These are phyloP conservation scores for Exocentrus adspersus DNA, from an alignment of 2,888 invertebrate species.

Conservation along the genomic window DNA sequence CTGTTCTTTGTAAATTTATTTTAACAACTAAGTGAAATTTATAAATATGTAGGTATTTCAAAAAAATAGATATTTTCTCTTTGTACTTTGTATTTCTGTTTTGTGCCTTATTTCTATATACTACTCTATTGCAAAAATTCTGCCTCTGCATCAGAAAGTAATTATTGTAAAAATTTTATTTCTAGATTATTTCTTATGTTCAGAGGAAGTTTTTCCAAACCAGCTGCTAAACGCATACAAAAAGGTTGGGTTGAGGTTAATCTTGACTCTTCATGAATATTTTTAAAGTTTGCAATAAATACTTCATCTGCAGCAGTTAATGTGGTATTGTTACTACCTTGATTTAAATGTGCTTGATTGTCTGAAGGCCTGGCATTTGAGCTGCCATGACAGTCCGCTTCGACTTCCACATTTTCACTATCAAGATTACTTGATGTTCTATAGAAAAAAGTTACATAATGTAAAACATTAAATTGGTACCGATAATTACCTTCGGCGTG, in stretches of 20 bases:
- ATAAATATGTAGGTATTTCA: not conserved
- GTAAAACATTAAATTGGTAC: not conserved
- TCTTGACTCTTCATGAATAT: not conserved
- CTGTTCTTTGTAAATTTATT: too few species aligned
- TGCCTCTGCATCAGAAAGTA: slow-evolving; percentile 23
- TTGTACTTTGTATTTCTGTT: too few species aligned
- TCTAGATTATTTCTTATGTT: slow-evolving; percentile 14
- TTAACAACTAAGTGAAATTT: too few species aligned
- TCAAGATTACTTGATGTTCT: not conserved
- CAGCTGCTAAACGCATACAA: slow-evolving; percentile 20
- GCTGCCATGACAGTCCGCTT: not conserved
- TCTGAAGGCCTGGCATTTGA: not conserved
- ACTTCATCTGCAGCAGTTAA: slow-evolving; percentile 7
- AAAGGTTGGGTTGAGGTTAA: slow-evolving; percentile 12
- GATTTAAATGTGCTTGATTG: not conserved
- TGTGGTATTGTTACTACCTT: not conserved
- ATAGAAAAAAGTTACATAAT: not conserved
- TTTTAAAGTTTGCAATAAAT: slow-evolving; percentile 1
- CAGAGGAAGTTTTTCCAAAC: slow-evolving; percentile 22
- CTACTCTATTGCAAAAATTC: not conserved
- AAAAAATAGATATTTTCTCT: too few species aligned
- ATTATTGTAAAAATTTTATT: slow-evolving; percentile 16
- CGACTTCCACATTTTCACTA: not conserved
- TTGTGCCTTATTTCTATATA: too few species aligned
- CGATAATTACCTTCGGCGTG: too few species aligned